Conservation (phyloP, 1,140 invertebrate genomes). For the Heliconius hermathena region DNA sequence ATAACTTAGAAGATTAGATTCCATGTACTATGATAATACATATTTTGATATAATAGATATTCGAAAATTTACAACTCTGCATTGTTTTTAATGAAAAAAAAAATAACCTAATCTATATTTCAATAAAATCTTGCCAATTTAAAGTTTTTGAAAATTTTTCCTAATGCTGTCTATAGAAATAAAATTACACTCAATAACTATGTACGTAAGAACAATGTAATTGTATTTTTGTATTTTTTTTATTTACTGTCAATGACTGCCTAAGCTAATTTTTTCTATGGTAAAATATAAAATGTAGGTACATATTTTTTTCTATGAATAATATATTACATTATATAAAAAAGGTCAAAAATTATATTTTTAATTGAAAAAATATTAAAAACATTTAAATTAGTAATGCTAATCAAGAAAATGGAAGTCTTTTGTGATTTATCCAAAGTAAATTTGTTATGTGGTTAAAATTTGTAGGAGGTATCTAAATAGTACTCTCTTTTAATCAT, state of each 20-base stretch:
- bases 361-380: neutral
- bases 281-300: neutral
- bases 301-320: no score
- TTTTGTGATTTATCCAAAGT: neutral
- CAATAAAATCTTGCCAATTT: conserved; percentile 11
- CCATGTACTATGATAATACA: no score
- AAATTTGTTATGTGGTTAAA: neutral
- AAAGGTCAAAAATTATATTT: neutral
- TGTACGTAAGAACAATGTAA: neutral
- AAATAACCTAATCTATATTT: neutral
- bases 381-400: neutral
- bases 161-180: conserved; percentile 1
- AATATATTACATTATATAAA: no score
- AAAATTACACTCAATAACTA: neutral
- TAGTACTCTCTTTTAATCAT: conserved; percentile 26
- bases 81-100: neutral
- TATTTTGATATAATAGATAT: neutral
- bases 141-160: conserved; percentile 2
- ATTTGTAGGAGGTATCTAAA: neutral
- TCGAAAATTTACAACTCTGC: neutral
- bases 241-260: conserved; percentile 2
- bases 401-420: neutral
- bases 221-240: conserved; percentile 5
- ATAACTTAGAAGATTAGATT: neutral
- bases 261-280: neutral